A percentile compares a stretch with the other conserved stretches of the same genome.
phyloP scores from a whole-genome alignment of 2,888 invertebrate genomes.

The Trilocha varians region DNA sequence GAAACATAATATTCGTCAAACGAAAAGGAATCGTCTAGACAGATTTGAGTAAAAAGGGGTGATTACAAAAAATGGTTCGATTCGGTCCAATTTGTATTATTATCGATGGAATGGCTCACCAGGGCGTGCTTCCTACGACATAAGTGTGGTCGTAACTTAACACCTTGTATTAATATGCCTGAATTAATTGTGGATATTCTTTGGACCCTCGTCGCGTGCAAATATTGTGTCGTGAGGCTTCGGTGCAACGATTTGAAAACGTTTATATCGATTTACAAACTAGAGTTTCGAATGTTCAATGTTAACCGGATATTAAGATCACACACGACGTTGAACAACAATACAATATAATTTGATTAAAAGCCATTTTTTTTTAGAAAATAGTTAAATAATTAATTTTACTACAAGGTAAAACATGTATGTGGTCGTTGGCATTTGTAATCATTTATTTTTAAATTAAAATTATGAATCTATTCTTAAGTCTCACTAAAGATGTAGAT shows the following conservation, averaged over 20 bases:
- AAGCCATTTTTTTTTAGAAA: too few species aligned
- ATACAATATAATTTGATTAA: too few species aligned
- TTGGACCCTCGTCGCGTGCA: conserved; percentile 65
- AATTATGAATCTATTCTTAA: too few species aligned
- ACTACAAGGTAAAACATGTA: too few species aligned
- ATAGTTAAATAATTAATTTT: too few species aligned
- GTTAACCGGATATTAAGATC: too few species aligned
- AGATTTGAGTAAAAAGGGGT: conserved; percentile 4
- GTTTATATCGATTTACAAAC: conserved; percentile 56
- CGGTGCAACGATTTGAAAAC: conserved; percentile 49
- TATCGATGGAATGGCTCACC: conserved; percentile 60
- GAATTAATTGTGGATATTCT: conserved; percentile 67
- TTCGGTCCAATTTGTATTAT: conserved; percentile 53
- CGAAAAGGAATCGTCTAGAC: conserved; percentile 34
- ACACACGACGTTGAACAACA: too few species aligned
- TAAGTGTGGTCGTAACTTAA: conserved; percentile 68
- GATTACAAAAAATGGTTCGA: conserved; percentile 42
- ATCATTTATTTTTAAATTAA: background rate
- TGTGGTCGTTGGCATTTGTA: too few species aligned
- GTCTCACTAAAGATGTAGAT: too few species aligned
- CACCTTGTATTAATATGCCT: conserved; percentile 67
- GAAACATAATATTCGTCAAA: conserved; percentile 36
- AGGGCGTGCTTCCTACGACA: conserved; percentile 69
- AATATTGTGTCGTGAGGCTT: conserved; percentile 64
- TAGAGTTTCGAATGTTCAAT: background rate